These are phyloP conservation scores for Syngnathoides biaculeatus DNA, from an alignment of 2,113 vertebrate genomes.

Conservation along the genomic window DNA sequence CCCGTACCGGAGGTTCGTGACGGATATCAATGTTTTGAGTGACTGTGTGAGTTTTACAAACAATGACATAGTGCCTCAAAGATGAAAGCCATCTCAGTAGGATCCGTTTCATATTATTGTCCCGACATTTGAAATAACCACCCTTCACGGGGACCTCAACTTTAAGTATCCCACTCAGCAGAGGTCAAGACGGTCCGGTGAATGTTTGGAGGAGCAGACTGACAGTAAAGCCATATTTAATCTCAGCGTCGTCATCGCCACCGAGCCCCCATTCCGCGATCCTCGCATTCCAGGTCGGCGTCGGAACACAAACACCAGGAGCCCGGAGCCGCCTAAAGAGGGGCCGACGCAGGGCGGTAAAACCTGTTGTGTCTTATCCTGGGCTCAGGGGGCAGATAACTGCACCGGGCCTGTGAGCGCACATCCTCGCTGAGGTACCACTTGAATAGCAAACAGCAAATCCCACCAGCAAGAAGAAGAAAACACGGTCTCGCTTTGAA, in stretches of 20 bases:
- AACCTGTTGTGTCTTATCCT: constrained; percentile 44
- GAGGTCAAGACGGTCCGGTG: constrained; percentile 39
- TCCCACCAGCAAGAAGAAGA: constrained; percentile 22
- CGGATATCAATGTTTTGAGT: too few species aligned
- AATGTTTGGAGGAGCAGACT: constrained; percentile 45
- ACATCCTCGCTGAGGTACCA: constrained; percentile 31
- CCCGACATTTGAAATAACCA: constrained; percentile 44
- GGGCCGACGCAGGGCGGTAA: constrained; percentile 31
- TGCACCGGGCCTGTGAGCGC: constrained; percentile 29
- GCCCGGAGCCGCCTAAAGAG: constrained; percentile 48
- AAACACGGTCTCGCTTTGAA: constrained; percentile 19
- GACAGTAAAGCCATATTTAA: constrained; percentile 57
- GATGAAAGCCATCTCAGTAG: not conserved
- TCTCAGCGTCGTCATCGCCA: constrained; percentile 52
- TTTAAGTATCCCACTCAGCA: constrained; percentile 62
- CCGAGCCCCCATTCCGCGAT: constrained; percentile 30
- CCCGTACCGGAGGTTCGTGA: too few species aligned
- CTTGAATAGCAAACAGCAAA: constrained; percentile 30
- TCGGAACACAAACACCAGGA: constrained; percentile 37
- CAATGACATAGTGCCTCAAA: not conserved
- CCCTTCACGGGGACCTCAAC: not conserved
- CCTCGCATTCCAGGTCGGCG: constrained; percentile 55
- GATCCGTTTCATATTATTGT: not conserved
- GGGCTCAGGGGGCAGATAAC: constrained; percentile 39
- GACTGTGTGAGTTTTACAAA: too few species aligned